A percentile compares a stretch with the other conserved stretches of the same genome.
Evolutionary conservation across 1,140 invertebrate genomes (phyloP).

Genomic region (Drosophila virilis): DNA sequence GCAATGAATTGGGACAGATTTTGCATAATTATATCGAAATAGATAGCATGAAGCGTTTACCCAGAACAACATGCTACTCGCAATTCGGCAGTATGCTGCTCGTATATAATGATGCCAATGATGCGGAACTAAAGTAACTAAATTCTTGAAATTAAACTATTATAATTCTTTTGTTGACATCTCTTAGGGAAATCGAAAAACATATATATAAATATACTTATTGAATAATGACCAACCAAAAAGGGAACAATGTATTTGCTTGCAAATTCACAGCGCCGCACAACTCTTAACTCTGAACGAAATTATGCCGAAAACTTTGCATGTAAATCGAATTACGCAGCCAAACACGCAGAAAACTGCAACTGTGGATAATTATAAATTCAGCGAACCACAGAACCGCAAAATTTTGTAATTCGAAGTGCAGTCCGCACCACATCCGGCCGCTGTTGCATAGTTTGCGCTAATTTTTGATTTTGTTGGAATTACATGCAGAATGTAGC

Average conservation of each 20-base stretch:
- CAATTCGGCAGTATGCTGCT: not conserved
- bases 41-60: no score
- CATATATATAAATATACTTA: not conserved
- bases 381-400: conserved; percentile 38
- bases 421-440: conserved; percentile 52
- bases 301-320: conserved; percentile 19
- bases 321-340: conserved; percentile 31
- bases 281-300: conserved; percentile 1
- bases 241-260: not conserved
- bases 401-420: conserved; percentile 53
- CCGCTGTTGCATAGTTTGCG: conserved; percentile 27
- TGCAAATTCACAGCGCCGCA: conserved; percentile 1
- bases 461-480: conserved; percentile 30
- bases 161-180: no score
- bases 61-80: no score
- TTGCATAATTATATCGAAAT: no score
- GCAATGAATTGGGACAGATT: no score
- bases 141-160: no score
- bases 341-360: conserved; percentile 11
- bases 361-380: conserved; percentile 49
- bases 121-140: no score
- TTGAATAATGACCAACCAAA: not conserved
- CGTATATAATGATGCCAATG: no score
- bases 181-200: no score
- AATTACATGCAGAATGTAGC: conserved; percentile 14